Evolutionary conservation across 1,140 invertebrate genomes (phyloP), one percentile per base, ranked within the genome.

Genomic region (Bombus waltoni): DNA sequence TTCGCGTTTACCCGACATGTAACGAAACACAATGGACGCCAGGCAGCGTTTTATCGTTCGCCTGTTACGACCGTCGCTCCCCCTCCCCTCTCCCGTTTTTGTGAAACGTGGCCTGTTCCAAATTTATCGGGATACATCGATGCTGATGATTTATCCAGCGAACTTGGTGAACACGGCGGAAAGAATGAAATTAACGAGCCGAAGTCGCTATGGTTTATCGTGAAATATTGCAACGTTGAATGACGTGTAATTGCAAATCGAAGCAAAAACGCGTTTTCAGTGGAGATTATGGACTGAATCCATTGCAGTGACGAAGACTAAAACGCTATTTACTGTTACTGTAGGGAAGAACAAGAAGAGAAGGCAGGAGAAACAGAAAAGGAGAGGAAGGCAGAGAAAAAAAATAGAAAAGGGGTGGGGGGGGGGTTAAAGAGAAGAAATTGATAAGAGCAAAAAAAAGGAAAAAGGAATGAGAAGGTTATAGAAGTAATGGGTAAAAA

Each of bases 21-120:
- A 80, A 72, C 83, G 76, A n/a, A 65, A 72, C 76, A 72, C 75
- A 79, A 79, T 84, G 82, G 65, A 84, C 65, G 59, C 9, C 47
- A 38, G 18, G 32, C 74, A 5, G 32, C 15, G 53, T 42, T 85
- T 85, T 77, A 80, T 80, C 77, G 53, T n/a, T 28, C 25, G 47
- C 44, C 71, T 42, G 71, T 75, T 76, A 76, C 35, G 57, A 70
- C 35, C 38, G 38, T 22, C 22, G 35, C 35, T 1, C 22, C 15
- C 18, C 53, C 18, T 18, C 11, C 62, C 13, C 5, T 3, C 28
- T 25, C 3, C 59, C 40, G 38, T 75, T 82, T 75, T 82, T 82
- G 9, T 11, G 32, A 38, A 75, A 28, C 57, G 57, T 38, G 42
- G 32, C 6, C 47, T 32, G 57, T 25, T 65, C 22, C 57, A 25